These are phyloP conservation scores for Ophion costatus DNA, from an alignment of 2,888 invertebrate species.

Conservation along the genomic window DNA sequence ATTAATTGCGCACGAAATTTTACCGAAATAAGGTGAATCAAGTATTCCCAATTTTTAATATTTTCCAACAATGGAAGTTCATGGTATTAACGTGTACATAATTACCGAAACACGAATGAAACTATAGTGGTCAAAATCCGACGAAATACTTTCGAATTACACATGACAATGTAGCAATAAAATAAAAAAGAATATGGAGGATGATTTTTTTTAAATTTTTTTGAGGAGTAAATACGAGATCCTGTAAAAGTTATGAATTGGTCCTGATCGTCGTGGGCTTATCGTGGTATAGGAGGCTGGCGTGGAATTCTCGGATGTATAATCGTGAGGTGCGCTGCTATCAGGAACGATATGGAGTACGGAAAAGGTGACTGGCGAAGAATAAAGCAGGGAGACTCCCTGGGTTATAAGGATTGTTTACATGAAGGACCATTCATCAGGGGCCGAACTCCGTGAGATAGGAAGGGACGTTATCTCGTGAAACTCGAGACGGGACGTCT, in stretches of 20 bases:
- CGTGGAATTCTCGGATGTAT: background rate
- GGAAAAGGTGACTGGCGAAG: slow-evolving; percentile 28
- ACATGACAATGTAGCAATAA: no score
- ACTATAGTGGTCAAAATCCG: no score
- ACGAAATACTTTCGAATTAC: no score
- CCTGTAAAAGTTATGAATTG: slow-evolving; percentile 40
- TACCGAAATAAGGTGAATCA: no score
- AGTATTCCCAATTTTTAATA: no score
- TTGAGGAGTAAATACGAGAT: background rate
- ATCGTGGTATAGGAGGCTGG: slow-evolving; percentile 17
- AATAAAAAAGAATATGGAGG: background rate
- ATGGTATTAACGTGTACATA: no score
- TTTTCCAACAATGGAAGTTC: no score
- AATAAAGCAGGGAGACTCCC: slow-evolving; percentile 10
- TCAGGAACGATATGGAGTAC: slow-evolving; percentile 49
- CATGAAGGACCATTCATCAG: slow-evolving; percentile 69
- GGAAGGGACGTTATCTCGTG: slow-evolving; percentile 58
- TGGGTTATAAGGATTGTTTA: slow-evolving; percentile 62
- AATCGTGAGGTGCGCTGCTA: slow-evolving; percentile 37
- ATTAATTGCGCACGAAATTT: no score
- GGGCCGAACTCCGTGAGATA: slow-evolving; percentile 50
- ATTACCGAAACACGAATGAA: no score
- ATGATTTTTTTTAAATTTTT: background rate
- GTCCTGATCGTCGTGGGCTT: slow-evolving; percentile 32
- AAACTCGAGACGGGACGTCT: slow-evolving; percentile 59